Percentiles rank a stretch among this genome's conserved stretches.
These are phyloP conservation scores for Vidua chalybeata DNA, from an alignment of 2,113 vertebrate species.

Conservation along the genomic window DNA sequence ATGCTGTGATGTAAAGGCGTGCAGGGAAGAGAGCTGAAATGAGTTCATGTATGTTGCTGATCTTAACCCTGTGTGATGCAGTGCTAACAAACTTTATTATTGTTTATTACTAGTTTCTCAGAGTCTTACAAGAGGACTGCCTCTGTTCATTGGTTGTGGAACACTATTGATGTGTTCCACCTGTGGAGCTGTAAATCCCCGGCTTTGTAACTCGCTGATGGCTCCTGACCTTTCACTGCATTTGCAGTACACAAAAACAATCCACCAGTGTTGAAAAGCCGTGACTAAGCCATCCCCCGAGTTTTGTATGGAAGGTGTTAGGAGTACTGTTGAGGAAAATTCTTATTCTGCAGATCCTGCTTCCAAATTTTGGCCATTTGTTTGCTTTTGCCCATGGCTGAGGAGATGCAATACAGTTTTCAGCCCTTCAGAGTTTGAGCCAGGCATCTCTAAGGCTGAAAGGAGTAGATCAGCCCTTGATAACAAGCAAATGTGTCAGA, in stretches of 20 bases:
- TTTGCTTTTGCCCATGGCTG: fast-evolving
- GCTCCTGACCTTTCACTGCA: not conserved
- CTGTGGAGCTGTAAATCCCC: not conserved
- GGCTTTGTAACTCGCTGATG: not conserved
- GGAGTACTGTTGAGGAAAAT: not conserved
- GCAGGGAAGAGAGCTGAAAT: not conserved
- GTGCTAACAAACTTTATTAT: not conserved
- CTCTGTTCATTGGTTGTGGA: fast-evolving
- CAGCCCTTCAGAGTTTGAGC: not conserved
- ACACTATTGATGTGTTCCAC: fast-evolving
- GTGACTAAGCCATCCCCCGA: not conserved
- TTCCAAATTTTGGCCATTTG: not conserved
- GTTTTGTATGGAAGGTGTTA: not conserved
- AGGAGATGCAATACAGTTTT: not conserved
- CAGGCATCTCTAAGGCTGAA: not conserved
- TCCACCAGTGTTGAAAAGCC: not conserved
- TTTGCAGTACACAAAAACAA: not conserved
- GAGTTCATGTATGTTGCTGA: not conserved
- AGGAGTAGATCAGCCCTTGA: not conserved
- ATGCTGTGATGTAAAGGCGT: not conserved
- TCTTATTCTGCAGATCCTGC: not conserved
- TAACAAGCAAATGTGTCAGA: not conserved
- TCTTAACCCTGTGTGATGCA: not conserved
- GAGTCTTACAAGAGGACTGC: not conserved
- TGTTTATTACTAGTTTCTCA: not conserved